Evolutionary conservation across 2,797 vertebrate species (phyloP).

Genomic region (Micropoecilia bifurca): DNA sequence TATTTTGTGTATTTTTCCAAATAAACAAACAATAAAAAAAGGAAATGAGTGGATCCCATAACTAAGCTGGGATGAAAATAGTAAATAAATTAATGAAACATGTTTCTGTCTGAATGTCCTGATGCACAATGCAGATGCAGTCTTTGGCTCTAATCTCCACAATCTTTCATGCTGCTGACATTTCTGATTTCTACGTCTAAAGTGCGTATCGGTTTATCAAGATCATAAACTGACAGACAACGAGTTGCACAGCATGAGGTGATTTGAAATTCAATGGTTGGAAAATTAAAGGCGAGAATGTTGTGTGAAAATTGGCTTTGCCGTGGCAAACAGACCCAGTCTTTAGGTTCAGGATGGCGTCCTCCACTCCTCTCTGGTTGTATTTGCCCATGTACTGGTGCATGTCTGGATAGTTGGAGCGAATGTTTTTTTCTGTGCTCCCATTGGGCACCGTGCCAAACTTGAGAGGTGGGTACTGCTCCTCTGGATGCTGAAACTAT

Average conservation of each 20-base stretch:
- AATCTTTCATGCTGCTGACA: neutral
- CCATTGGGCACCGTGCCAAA: constrained; percentile 96
- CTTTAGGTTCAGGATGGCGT: constrained; percentile 92
- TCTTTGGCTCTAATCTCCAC: neutral
- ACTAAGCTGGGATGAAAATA: neutral
- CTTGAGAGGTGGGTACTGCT: constrained; percentile 94
- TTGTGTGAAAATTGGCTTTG: neutral
- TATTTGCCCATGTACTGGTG: constrained; percentile 96
- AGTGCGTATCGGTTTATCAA: neutral
- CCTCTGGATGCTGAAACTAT: constrained; percentile 95
- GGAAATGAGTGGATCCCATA: neutral
- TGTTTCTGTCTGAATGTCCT: neutral
- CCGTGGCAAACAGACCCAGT: constrained; percentile 84
- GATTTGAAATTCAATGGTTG: neutral
- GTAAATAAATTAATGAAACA: neutral
- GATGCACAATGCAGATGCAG: neutral
- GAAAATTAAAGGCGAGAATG: neutral
- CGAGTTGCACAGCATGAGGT: constrained; percentile 4
- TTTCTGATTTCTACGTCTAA: neutral
- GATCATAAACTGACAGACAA: too few species aligned
- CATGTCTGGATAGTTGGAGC: constrained; percentile 96
- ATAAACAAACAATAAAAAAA: neutral
- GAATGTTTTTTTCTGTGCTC: constrained; percentile 96
- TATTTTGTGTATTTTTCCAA: neutral
- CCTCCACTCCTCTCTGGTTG: constrained; percentile 94